A percentile compares a stretch with the other conserved stretches of the same genome.
phyloP scores from a whole-genome alignment of 2,797 vertebrate genomes.

The Psittacula echo region DNA sequence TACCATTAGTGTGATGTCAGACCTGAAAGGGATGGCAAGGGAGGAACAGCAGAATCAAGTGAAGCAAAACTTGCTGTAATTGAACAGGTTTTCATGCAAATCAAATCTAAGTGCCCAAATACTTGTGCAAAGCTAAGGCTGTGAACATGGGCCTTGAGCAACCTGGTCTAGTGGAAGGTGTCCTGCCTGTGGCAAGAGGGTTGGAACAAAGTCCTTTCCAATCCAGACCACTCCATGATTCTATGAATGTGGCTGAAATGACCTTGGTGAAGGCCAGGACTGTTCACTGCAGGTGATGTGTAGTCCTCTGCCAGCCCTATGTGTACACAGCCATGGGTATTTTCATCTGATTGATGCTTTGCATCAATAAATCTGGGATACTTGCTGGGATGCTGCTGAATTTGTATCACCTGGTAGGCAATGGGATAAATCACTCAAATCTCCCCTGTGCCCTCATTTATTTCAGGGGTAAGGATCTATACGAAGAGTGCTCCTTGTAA shows the following conservation, averaged over 20 bases:
- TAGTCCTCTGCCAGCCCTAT: neutral
- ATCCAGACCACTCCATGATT: neutral
- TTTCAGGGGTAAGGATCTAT: neutral
- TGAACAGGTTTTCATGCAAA: neutral
- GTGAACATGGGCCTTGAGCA: neutral
- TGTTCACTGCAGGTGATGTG: neutral
- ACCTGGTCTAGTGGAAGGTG: neutral
- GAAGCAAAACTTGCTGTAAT: neutral
- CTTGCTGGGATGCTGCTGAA: neutral
- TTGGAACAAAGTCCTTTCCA: neutral
- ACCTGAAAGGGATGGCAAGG: fast-evolving
- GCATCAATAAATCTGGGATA: neutral
- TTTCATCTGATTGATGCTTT: neutral
- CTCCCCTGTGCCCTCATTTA: neutral
- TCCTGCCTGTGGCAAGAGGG: neutral
- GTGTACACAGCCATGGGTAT: fast-evolving
- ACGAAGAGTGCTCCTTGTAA: neutral
- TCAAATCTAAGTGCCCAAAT: neutral
- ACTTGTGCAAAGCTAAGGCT: neutral
- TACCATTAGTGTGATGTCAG: neutral
- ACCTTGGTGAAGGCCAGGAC: neutral
- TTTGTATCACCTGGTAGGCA: neutral
- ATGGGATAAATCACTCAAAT: neutral
- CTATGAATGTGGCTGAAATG: neutral
- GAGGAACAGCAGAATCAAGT: neutral